These are phyloP conservation scores for Ictalurus furcatus DNA, from an alignment of 2,113 vertebrate genomes.

Conservation along the genomic window DNA sequence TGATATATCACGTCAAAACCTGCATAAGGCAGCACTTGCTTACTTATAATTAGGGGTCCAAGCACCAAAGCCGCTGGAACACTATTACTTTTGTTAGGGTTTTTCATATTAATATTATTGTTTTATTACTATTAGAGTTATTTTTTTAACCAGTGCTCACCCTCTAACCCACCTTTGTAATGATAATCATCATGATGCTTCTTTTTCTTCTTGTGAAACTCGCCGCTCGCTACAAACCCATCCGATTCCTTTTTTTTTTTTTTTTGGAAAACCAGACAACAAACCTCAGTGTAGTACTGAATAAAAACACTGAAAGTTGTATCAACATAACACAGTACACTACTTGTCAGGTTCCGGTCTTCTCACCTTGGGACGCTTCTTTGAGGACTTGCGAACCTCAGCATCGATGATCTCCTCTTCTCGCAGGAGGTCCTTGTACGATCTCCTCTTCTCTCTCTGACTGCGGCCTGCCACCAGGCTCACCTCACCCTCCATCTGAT, in stretches of 20 bases:
- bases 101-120: no score
- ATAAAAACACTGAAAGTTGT: not conserved
- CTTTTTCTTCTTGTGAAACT: constrained; percentile 91
- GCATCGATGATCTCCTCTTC: constrained; percentile 76
- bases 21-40: not conserved
- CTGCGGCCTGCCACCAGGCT: constrained; percentile 72
- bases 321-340: not conserved
- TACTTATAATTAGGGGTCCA: not conserved
- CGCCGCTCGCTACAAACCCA: constrained; percentile 77
- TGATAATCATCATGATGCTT: constrained; percentile 85
- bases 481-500: constrained; percentile 64
- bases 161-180: constrained; percentile 70
- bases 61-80: not conserved
- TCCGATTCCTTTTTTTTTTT: constrained; percentile 82
- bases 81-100: not conserved
- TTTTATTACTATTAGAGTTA: not conserved
- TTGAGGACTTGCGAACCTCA: constrained; percentile 77
- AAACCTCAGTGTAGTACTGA: not conserved
- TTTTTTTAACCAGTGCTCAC: not conserved
- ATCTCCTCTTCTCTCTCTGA: constrained; percentile 78
- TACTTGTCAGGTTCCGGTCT: not conserved
- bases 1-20: not conserved
- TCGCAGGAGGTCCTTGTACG: constrained; percentile 76
- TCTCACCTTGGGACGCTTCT: constrained; percentile 70
- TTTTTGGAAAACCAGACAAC: not conserved